Evolutionary conservation across 1,140 invertebrate species (phyloP), one percentile per base, ranked within the genome.

Genomic region (Pectinophora gossypiella): DNA sequence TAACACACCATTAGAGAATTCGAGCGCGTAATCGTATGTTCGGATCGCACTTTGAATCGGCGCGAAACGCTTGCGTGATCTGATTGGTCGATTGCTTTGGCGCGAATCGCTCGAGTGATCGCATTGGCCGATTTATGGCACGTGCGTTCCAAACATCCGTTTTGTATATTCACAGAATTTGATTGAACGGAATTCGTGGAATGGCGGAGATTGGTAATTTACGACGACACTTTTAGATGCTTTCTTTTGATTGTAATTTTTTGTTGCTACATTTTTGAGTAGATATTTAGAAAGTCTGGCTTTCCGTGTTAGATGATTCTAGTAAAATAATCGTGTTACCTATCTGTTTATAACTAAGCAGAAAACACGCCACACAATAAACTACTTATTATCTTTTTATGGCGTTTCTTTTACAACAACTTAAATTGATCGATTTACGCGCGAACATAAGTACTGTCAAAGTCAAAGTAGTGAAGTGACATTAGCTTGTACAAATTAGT

Each of bases 1-100:
- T 64, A 57, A 63, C 22, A 55, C 50, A 58, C 67, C 59, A 76
- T 72, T 68, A 74, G 60, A 61, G 65, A 64, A 73, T 69, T 76
- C 54, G 62, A 75, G 73, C 61, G 48, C 43, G 51, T 66, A 69
- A 76, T 77, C 66, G 51, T 54, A 65, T 57, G 57, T 62, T 64
- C 64, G 52, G 66, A 76, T 78, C 71, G 61, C 46, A 51, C 47
- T 46, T 35, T 53, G 55, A 51, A 36, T 51, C 56, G 56, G 68
- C 61, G 72, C 65, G 61, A 72, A 68, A 56, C 45, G n/a, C 36
- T 53, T 50, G 53, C 52, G 38, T 48, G 65, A 61, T 70, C 51
- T 43, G 64, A 72, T 76, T 69, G 72, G 61, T 48, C 48, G 76
- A 68, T 71, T 53, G 56, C 54, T 22, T 52, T 56, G 58, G 66